These are phyloP conservation scores for Deroptyus accipitrinus DNA, from an alignment of 2,113 vertebrate species.

Conservation along the genomic window DNA sequence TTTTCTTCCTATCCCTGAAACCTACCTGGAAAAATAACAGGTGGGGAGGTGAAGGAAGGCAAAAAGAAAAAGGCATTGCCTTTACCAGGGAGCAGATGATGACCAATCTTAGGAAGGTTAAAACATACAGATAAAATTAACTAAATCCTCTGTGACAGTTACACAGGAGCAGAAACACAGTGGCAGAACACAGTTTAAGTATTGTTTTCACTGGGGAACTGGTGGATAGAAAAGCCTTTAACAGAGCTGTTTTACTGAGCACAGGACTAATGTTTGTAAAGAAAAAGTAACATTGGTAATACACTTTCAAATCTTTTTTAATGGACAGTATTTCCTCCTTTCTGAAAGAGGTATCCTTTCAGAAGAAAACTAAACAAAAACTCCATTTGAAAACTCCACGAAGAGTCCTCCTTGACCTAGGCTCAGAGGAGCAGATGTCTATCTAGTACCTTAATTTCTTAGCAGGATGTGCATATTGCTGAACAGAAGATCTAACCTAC, in stretches of 20 bases:
- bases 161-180: not conserved
- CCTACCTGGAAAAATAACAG: not conserved
- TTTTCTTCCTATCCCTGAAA: constrained; percentile 9
- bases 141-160: not conserved
- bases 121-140: not conserved
- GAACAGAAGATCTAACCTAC: not conserved
- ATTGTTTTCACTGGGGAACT: not conserved
- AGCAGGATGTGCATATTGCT: not conserved
- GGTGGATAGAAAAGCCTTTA: not conserved
- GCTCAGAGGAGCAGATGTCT: not conserved
- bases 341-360: not conserved
- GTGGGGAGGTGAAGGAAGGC: not conserved
- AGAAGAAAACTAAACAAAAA: not conserved
- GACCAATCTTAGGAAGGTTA: not conserved
- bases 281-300: not conserved
- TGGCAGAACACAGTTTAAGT: not conserved
- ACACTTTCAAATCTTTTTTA: not conserved
- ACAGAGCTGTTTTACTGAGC: not conserved
- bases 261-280: not conserved
- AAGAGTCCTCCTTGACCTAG: not conserved
- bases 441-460: not conserved
- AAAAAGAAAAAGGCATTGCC: not conserved
- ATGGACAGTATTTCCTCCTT: not conserved
- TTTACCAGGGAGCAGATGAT: not conserved
- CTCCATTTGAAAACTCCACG: not conserved